phyloP scores from a whole-genome alignment of 1,140 invertebrate species.

The Frieseomelitta varia region DNA sequence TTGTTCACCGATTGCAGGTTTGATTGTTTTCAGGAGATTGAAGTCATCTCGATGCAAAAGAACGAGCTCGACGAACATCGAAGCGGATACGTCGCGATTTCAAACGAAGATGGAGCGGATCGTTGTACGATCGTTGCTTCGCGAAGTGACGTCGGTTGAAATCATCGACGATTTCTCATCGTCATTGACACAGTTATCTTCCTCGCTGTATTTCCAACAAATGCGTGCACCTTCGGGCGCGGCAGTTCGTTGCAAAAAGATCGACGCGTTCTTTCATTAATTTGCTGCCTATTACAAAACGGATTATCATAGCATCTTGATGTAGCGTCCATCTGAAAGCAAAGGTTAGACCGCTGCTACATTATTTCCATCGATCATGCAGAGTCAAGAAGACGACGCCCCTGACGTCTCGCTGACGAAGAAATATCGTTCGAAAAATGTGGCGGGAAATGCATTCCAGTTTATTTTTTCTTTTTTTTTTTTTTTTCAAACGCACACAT shows the following conservation, averaged over 20 bases:
- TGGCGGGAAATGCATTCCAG: conserved; percentile 9
- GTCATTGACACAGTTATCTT: no score
- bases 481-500: not conserved
- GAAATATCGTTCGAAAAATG: conserved; percentile 41
- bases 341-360: conserved; percentile 55
- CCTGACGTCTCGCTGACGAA: conserved; percentile 44
- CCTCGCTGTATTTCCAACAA: not conserved
- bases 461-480: no score
- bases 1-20: no score
- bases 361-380: conserved; percentile 67
- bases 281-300: not conserved
- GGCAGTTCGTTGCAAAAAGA: not conserved
- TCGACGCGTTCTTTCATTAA: not conserved
- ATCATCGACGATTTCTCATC: no score
- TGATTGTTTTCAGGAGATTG: no score
- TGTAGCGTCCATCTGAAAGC: conserved; percentile 38
- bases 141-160: no score
- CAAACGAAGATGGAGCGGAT: no score
- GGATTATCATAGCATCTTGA: conserved; percentile 21
- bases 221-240: not conserved
- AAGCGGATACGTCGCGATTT: no score
- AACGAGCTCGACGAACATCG: no score
- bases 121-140: no score
- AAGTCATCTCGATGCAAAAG: no score
- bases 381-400: conserved; percentile 47